phyloP scores from a whole-genome alignment of 2,797 vertebrate species.

The Protonibea diacanthus region DNA sequence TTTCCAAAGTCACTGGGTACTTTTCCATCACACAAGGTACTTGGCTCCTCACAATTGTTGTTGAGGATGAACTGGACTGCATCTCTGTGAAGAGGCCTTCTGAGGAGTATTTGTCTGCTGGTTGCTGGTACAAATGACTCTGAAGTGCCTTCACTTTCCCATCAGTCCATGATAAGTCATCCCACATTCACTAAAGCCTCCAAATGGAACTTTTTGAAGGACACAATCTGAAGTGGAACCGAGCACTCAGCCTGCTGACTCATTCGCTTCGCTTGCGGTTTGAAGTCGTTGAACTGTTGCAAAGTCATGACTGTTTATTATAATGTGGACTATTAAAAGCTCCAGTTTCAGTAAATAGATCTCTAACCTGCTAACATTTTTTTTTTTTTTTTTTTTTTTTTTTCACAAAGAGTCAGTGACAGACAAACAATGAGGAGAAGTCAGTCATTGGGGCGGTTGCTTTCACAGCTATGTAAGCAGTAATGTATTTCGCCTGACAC shows the following conservation, averaged over 20 bases:
- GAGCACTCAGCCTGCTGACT: slow-evolving; percentile 31
- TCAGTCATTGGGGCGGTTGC: slow-evolving; percentile 12
- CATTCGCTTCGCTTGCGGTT: slow-evolving; percentile 33
- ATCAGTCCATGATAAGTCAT: slow-evolving; percentile 53
- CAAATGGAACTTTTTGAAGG: slow-evolving; percentile 61
- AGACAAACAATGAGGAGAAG: slow-evolving; percentile 25
- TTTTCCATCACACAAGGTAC: slow-evolving; percentile 27
- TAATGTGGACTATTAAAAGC: slow-evolving; percentile 37
- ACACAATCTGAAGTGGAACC: slow-evolving; percentile 36
- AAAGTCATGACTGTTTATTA: slow-evolving; percentile 12
- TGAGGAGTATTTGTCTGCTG: slow-evolving; percentile 67
- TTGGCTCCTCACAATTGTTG: slow-evolving; percentile 32
- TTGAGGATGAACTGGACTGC: slow-evolving; percentile 29
- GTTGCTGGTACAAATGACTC: slow-evolving; percentile 39
- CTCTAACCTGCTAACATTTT: slow-evolving; percentile 54
- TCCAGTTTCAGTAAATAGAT: slow-evolving; percentile 56
- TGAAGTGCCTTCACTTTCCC: slow-evolving; percentile 51
- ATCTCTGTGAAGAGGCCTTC: slow-evolving; percentile 57
- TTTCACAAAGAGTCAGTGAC: slow-evolving; percentile 27
- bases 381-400: neutral
- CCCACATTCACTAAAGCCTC: slow-evolving; percentile 52
- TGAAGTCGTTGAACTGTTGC: slow-evolving; percentile 46
- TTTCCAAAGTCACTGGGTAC: neutral
- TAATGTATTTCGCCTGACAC: slow-evolving; percentile 16
- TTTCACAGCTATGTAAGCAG: slow-evolving; percentile 15